Conservation (phyloP, 2,797 vertebrate genomes). For the Oryzias sinensis region DNA sequence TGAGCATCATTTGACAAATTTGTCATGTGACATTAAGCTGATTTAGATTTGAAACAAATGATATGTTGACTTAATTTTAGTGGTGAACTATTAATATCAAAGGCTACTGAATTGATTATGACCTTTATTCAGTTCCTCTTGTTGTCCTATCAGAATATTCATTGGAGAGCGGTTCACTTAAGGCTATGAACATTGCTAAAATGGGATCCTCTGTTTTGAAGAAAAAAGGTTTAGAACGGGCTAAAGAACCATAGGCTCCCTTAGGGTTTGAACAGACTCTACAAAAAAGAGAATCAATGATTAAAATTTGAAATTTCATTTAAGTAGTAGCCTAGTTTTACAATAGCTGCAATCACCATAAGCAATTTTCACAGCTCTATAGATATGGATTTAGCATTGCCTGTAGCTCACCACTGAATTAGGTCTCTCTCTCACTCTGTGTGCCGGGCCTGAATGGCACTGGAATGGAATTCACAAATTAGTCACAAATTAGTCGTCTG, state of each 20-base stretch:
- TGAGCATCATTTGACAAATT: too few species aligned
- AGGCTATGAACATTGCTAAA: conserved; percentile 13
- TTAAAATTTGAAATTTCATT: conserved; percentile 71
- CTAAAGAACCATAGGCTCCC: conserved; percentile 41
- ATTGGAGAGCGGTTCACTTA: conserved; percentile 10
- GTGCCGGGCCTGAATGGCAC: conserved; percentile 52
- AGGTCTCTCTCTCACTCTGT: conserved; percentile 39
- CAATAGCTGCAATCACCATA: conserved; percentile 71
- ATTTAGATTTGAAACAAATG: not conserved
- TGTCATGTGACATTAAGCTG: too few species aligned
- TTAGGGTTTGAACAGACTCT: conserved; percentile 33
- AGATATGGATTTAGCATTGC: conserved; percentile 69
- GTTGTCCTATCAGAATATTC: conserved; percentile 1
- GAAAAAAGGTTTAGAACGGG: conserved; percentile 29
- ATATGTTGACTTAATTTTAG: not conserved
- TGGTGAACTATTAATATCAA: not conserved
- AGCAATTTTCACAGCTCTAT: conserved; percentile 68
- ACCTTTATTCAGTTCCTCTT: conserved; percentile 13
- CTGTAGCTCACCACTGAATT: conserved; percentile 61
- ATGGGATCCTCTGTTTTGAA: conserved; percentile 9
- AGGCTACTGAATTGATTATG: not conserved
- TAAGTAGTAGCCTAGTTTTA: conserved; percentile 64
- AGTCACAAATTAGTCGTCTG: conserved; percentile 79
- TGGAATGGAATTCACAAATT: conserved; percentile 78
- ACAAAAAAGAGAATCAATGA: conserved; percentile 59